phyloP scores from a whole-genome alignment of 2,888 invertebrate species.

The Ctena decussata region DNA sequence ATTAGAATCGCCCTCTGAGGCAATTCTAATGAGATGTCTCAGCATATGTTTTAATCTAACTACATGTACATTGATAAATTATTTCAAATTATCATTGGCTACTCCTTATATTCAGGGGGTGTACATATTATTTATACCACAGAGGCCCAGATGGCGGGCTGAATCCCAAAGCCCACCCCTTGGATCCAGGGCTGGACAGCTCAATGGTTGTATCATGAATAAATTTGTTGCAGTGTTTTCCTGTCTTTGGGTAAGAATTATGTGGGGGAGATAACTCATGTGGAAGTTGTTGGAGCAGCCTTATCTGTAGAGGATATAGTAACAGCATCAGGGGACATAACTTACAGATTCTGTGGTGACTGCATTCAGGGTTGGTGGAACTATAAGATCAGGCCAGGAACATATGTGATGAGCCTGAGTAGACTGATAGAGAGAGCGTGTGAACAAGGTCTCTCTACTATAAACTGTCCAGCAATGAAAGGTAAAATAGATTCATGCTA shows the following conservation, averaged over 20 bases:
- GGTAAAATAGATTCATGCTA: too few species aligned
- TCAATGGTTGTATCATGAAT: too few species aligned
- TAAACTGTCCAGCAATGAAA: not conserved
- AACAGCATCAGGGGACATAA: not conserved
- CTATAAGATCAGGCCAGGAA: slow-evolving; percentile 14
- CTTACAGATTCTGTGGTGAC: not conserved
- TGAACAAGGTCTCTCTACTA: slow-evolving; percentile 25
- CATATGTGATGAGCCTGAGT: slow-evolving; percentile 2
- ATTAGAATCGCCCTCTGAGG: too few species aligned
- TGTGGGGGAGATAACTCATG: slow-evolving; percentile 33
- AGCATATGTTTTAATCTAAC: too few species aligned
- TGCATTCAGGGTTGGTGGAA: slow-evolving; percentile 45
- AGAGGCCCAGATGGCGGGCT: too few species aligned
- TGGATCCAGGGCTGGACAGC: too few species aligned
- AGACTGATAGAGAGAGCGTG: slow-evolving; percentile 19
- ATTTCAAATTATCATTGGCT: too few species aligned
- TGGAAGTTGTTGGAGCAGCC: slow-evolving; percentile 23
- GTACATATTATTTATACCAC: too few species aligned
- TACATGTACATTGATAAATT: too few species aligned
- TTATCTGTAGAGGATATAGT: slow-evolving; percentile 13
- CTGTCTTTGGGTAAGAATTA: not conserved
- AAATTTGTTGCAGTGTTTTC: not conserved
- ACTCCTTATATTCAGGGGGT: too few species aligned
- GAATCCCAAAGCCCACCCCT: too few species aligned
- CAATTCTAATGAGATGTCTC: too few species aligned